Evolutionary conservation across 2,888 invertebrate genomes (phyloP).

Genomic region (Mycogona germanica): DNA sequence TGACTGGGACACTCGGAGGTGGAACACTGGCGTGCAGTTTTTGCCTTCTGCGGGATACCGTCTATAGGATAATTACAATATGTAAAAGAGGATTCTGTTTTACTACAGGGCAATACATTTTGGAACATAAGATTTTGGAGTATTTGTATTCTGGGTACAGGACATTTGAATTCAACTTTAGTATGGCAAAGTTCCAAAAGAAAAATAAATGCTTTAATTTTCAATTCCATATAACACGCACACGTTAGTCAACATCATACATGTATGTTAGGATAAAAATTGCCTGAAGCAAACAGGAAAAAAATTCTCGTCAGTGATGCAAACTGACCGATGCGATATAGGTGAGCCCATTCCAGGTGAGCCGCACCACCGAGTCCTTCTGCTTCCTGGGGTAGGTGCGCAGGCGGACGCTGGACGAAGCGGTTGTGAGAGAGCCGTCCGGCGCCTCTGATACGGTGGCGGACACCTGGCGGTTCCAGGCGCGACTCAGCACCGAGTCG

Average conservation of each 20-base stretch:
- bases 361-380: conserved; percentile 62
- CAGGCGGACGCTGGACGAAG: not conserved
- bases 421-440: not conserved
- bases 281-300: not conserved
- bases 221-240: too few relatives aligned
- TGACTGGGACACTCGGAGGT: not conserved
- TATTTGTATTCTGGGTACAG: too few relatives aligned
- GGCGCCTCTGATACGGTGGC: conserved; percentile 4
- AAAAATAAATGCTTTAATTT: too few relatives aligned
- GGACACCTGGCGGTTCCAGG: conserved; percentile 15
- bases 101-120: not conserved
- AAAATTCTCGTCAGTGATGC: too few relatives aligned
- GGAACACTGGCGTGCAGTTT: not conserved
- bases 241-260: too few relatives aligned
- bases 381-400: conserved; percentile 10
- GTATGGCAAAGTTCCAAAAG: too few relatives aligned
- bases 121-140: too few relatives aligned
- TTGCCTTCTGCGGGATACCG: not conserved
- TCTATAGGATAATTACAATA: not conserved
- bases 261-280: too few relatives aligned
- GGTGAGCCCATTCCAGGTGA: conserved; percentile 65
- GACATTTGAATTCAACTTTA: too few relatives aligned
- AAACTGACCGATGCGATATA: conserved; percentile 58
- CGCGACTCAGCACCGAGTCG: not conserved
- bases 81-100: not conserved